phyloP scores from a whole-genome alignment of 2,888 invertebrate species.

The Pinctada fucata region DNA sequence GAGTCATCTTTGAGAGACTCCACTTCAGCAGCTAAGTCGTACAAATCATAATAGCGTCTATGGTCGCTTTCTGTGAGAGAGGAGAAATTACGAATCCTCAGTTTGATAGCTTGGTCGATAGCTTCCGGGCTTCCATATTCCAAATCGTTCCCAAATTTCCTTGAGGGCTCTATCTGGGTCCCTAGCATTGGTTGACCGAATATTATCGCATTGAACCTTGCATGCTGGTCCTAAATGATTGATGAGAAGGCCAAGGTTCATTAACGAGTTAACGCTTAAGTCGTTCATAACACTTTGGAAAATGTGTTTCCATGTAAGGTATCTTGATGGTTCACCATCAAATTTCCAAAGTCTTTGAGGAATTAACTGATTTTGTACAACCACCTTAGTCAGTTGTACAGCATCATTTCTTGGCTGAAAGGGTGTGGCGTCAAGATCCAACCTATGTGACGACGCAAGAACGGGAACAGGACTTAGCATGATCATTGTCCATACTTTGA shows the following conservation, averaged over 20 bases:
- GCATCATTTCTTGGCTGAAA: not conserved
- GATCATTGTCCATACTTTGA: not conserved
- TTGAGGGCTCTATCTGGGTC: slow-evolving; percentile 6
- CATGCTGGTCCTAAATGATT: slow-evolving; percentile 3
- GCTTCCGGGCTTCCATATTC: not conserved
- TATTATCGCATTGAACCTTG: slow-evolving; percentile 2
- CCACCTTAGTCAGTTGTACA: not conserved
- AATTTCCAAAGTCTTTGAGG: slow-evolving; percentile 11
- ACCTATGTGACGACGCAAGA: not conserved
- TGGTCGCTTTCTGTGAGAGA: not conserved
- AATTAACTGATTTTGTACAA: slow-evolving; percentile 6
- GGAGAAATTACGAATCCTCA: slow-evolving; percentile 1
- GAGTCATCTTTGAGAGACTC: slow-evolving; percentile 17
- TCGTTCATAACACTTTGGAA: slow-evolving; percentile 1
- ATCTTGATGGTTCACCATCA: not conserved
- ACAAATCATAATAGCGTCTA: slow-evolving; percentile 7
- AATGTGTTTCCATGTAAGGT: not conserved
- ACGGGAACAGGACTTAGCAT: not conserved
- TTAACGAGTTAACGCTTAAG: not conserved
- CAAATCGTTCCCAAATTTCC: not conserved
- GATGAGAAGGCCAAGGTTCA: not conserved
- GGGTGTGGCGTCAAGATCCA: not conserved
- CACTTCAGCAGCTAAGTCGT: slow-evolving; percentile 13
- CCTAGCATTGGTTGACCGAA: not conserved
- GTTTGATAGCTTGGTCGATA: not conserved